These are phyloP conservation scores for Macrochelys suwanniensis DNA, from an alignment of 2,797 vertebrate species.

Conservation along the genomic window DNA sequence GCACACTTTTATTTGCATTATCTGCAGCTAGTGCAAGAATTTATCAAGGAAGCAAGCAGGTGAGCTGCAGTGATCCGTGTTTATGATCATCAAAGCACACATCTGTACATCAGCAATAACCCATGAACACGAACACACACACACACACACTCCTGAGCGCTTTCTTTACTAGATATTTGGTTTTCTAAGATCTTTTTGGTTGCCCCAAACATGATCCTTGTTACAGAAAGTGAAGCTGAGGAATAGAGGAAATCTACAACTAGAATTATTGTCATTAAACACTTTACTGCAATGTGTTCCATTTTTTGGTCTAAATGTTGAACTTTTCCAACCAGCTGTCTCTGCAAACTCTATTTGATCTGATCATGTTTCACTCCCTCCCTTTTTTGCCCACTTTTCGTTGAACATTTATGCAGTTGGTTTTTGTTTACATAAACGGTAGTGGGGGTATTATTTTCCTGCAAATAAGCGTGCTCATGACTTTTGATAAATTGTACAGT, in stretches of 20 bases:
- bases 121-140: accelerated
- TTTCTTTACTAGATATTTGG: neutral
- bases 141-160: neutral
- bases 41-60: neutral
- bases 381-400: neutral
- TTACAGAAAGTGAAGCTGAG: neutral
- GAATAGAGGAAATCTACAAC: neutral
- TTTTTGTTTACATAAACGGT: neutral
- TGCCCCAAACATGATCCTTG: accelerated
- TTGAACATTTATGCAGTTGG: neutral
- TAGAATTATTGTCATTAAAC: neutral
- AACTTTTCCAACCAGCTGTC: neutral
- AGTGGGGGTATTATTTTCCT: neutral
- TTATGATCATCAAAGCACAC: neutral
- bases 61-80: neutral
- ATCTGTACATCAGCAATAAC: neutral
- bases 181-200: neutral
- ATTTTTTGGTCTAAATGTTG: neutral
- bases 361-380: neutral
- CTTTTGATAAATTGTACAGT: neutral
- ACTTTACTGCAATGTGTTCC: neutral
- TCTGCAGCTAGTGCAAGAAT: neutral
- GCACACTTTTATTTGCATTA: no score
- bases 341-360: neutral
- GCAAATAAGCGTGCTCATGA: neutral